Evolutionary conservation across 1,140 invertebrate genomes (phyloP).

Genomic region (Heliconius nattereri): DNA sequence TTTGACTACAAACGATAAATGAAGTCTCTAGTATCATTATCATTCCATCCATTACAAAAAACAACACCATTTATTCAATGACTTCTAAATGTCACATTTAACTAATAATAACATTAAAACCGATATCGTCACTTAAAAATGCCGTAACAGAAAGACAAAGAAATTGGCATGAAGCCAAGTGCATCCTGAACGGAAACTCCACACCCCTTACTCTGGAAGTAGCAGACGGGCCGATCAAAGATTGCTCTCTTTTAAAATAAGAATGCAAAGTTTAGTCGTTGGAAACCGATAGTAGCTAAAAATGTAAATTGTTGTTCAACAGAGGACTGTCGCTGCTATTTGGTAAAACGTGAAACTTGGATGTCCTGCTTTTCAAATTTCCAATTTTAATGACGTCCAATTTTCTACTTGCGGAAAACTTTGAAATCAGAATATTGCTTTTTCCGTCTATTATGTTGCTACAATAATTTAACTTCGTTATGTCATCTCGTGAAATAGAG

Average conservation of each 20-base stretch:
- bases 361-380: conserved; percentile 44
- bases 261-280: conserved; percentile 66
- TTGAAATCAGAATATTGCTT: conserved; percentile 28
- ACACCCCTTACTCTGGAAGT: conserved; percentile 50
- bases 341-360: conserved; percentile 45
- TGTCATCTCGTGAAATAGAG: background rate
- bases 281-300: conserved; percentile 62
- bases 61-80: background rate
- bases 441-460: conserved; percentile 13
- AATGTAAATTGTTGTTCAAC: conserved; percentile 64
- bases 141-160: conserved; percentile 69
- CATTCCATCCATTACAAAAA: background rate
- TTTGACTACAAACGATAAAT: too few relatives aligned
- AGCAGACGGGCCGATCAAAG: conserved; percentile 64
- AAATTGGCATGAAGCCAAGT: conserved; percentile 69
- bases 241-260: conserved; percentile 65
- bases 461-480: conserved; percentile 12
- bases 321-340: conserved; percentile 40
- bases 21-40: too few relatives aligned
- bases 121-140: conserved; percentile 54
- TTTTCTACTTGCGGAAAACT: conserved; percentile 33
- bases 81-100: too few relatives aligned
- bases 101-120: conserved; percentile 17
- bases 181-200: conserved; percentile 45
- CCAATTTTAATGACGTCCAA: conserved; percentile 50